Evolutionary conservation across 1,140 invertebrate genomes (phyloP).

Genomic region (Parapsyche elsis): DNA sequence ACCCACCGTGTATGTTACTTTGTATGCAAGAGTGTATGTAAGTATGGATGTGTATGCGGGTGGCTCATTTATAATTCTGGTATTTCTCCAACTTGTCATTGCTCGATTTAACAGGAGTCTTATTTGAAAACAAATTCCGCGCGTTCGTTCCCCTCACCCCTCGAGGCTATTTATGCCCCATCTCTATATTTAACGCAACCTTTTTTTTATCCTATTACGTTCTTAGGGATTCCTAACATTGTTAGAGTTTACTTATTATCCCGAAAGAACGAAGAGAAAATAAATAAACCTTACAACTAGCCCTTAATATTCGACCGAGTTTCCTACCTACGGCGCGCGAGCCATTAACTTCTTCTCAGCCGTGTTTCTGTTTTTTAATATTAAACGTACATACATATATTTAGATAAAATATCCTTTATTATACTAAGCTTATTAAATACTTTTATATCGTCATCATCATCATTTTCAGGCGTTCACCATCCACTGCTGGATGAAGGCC

Average conservation of each 20-base stretch:
- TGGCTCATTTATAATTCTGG: constrained; percentile 1
- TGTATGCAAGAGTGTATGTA: too few relatives aligned
- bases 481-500: too few relatives aligned
- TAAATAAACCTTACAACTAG: constrained; percentile 38
- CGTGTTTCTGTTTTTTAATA: neutral
- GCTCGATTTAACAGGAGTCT: constrained; percentile 36
- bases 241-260: constrained; percentile 52
- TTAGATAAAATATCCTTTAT: neutral
- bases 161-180: constrained; percentile 33
- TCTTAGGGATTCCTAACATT: constrained; percentile 47
- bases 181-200: constrained; percentile 48
- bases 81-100: constrained; percentile 36
- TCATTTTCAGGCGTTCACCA: too few relatives aligned
- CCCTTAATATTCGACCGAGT: constrained; percentile 33
- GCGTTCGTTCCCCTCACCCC: neutral
- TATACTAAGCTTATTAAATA: neutral
- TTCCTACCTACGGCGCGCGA: neutral
- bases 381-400: too few relatives aligned
- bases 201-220: constrained; percentile 49
- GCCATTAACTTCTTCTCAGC: neutral
- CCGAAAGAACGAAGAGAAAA: constrained; percentile 35
- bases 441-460: too few relatives aligned
- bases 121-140: constrained; percentile 37
- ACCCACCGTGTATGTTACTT: too few relatives aligned
- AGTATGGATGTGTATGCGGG: neutral